phyloP scores from a whole-genome alignment of 2,113 vertebrate genomes.

The Daubentonia madagascariensis region DNA sequence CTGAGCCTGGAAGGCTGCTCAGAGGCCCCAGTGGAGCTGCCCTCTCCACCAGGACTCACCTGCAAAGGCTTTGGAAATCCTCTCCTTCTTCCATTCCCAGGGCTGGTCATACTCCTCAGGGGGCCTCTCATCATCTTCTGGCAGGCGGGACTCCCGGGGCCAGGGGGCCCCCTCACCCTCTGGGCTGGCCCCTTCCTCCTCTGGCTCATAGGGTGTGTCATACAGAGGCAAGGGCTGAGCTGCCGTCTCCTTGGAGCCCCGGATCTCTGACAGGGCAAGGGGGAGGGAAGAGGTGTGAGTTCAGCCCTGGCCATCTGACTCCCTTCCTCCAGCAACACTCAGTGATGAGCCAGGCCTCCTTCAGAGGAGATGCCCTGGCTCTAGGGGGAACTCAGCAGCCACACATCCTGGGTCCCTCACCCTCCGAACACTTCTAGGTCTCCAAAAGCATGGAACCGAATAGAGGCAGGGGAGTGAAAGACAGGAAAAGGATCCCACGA shows the following conservation, averaged over 20 bases:
- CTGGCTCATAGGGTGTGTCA: constrained; percentile 92
- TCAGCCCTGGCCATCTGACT: background rate
- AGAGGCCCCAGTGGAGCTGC: background rate
- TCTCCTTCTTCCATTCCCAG: constrained; percentile 99
- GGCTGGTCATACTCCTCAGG: constrained; percentile 99
- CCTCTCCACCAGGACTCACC: constrained; percentile 81
- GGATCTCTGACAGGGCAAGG: constrained; percentile 82
- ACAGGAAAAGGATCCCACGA: background rate
- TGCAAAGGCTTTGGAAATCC: constrained; percentile 97
- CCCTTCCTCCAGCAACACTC: fast-evolving
- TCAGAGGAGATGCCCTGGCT: background rate
- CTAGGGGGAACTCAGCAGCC: background rate
- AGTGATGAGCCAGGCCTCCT: background rate
- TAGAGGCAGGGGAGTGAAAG: background rate
- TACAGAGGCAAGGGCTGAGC: constrained; percentile 88
- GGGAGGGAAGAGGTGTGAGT: background rate
- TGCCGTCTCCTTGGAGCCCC: constrained; percentile 82
- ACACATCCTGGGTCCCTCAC: background rate
- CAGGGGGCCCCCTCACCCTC: constrained; percentile 82
- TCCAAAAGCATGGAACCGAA: background rate
- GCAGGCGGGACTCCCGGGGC: constrained; percentile 92
- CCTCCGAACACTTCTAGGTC: background rate
- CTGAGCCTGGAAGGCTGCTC: background rate
- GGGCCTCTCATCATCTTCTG: constrained; percentile 95
- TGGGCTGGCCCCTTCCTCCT: constrained; percentile 84